phyloP scores from a whole-genome alignment of 1,140 invertebrate genomes.

The Drosophila setifemur region DNA sequence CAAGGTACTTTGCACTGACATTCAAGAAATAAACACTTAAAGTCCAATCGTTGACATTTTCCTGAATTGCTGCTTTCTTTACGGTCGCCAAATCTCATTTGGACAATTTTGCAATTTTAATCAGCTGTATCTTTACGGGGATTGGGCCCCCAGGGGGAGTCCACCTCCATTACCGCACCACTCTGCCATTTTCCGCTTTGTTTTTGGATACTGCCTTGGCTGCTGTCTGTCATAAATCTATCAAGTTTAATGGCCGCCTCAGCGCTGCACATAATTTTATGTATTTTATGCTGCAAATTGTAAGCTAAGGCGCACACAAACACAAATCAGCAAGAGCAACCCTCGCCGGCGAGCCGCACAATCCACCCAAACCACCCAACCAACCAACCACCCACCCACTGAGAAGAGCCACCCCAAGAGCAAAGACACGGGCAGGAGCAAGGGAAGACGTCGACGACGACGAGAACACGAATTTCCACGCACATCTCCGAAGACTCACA shows the following conservation, averaged over 20 bases:
- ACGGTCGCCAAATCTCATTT: slow-evolving; percentile 55
- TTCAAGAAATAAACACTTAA: neutral
- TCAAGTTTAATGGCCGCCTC: slow-evolving; percentile 82
- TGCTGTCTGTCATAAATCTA: slow-evolving; percentile 80
- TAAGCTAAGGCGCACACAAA: slow-evolving; percentile 64
- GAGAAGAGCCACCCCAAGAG: slow-evolving; percentile 22
- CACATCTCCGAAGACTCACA: slow-evolving; percentile 82
- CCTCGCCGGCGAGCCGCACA: slow-evolving; percentile 28
- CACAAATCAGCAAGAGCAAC: slow-evolving; percentile 68
- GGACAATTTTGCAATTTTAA: slow-evolving; percentile 74
- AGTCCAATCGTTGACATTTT: slow-evolving; percentile 11
- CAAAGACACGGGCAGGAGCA: neutral
- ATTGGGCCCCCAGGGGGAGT: slow-evolving; percentile 3
- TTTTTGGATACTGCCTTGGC: slow-evolving; percentile 36
- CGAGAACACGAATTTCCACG: slow-evolving; percentile 70
- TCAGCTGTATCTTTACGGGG: slow-evolving; percentile 63
- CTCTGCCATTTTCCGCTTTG: slow-evolving; percentile 1
- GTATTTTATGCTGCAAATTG: slow-evolving; percentile 81
- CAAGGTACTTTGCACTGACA: no score
- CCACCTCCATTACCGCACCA: neutral
- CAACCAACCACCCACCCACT: slow-evolving; percentile 4
- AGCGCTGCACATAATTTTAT: slow-evolving; percentile 82
- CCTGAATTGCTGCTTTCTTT: neutral
- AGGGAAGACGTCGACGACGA: slow-evolving; percentile 7
- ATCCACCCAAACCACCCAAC: neutral